A percentile compares a stretch with the other conserved stretches of the same genome.
These are phyloP conservation scores for Hesperophylax magnus DNA, from an alignment of 1,140 invertebrate species.

Conservation along the genomic window DNA sequence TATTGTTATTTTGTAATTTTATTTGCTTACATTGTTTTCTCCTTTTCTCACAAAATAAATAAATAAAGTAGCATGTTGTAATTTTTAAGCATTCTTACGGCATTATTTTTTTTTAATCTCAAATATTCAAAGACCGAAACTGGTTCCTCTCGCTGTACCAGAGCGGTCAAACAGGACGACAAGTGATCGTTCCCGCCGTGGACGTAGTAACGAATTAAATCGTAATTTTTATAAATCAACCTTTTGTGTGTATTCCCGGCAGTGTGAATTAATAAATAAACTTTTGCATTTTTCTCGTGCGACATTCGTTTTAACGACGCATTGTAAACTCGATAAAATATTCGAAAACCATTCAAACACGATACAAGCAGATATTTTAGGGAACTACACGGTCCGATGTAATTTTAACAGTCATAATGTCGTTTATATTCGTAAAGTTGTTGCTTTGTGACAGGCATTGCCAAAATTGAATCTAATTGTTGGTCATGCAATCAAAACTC, in stretches of 20 bases:
- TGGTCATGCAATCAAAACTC: no score
- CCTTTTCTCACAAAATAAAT: no score
- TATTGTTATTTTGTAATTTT: no score
- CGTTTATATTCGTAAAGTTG: not conserved
- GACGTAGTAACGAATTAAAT: constrained; percentile 50
- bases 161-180: constrained; percentile 44
- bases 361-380: not conserved
- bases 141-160: constrained; percentile 26
- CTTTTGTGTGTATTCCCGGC: constrained; percentile 14
- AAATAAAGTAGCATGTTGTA: no score
- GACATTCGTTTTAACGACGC: constrained; percentile 28
- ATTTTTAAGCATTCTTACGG: no score
- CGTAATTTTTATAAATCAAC: constrained; percentile 49
- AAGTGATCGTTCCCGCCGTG: constrained; percentile 47
- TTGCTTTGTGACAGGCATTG: not conserved
- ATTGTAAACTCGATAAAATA: constrained; percentile 18
- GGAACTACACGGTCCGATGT: not conserved
- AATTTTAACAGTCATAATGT: not conserved
- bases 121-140: not conserved
- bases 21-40: no score
- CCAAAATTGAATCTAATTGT: no score
- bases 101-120: no score
- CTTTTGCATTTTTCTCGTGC: constrained; percentile 6
- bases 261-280: constrained; percentile 34
- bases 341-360: not conserved